Conservation (phyloP, 1,140 invertebrate species). For the Mamestra configurata region DNA sequence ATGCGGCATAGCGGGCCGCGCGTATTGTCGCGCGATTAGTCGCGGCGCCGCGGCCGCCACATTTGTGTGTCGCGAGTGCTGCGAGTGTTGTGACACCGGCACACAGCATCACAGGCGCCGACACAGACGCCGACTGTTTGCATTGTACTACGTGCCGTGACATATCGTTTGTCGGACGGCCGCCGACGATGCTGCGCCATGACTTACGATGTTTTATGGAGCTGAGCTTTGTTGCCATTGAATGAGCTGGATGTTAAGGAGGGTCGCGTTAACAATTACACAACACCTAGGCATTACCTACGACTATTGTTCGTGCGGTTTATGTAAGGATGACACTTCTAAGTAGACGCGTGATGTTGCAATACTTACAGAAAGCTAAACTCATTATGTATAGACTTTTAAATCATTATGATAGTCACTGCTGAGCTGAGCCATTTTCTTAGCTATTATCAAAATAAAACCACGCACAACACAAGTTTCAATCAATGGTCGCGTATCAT, state of each 20-base stretch:
- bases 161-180: slow-evolving; percentile 78
- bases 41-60: slow-evolving; percentile 70
- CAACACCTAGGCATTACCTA: slow-evolving; percentile 65
- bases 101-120: slow-evolving; percentile 74
- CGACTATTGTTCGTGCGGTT: slow-evolving; percentile 57
- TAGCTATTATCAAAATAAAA: background rate
- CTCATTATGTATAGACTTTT: slow-evolving; percentile 32
- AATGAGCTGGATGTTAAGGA: slow-evolving; percentile 69
- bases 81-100: slow-evolving; percentile 75
- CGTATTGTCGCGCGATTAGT: slow-evolving; percentile 79
- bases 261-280: slow-evolving; percentile 69
- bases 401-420: background rate
- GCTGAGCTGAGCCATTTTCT: background rate
- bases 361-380: slow-evolving; percentile 50
- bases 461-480: too few relatives aligned
- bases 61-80: slow-evolving; percentile 56
- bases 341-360: slow-evolving; percentile 58
- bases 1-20: slow-evolving; percentile 54
- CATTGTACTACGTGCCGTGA: slow-evolving; percentile 84
- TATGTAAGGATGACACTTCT: slow-evolving; percentile 51
- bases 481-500: too few relatives aligned
- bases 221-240: slow-evolving; percentile 68
- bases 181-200: slow-evolving; percentile 62
- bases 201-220: slow-evolving; percentile 73
- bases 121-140: slow-evolving; percentile 83